These are phyloP conservation scores for Conus ventricosus DNA, from an alignment of 1,140 invertebrate genomes.

Conservation along the genomic window DNA sequence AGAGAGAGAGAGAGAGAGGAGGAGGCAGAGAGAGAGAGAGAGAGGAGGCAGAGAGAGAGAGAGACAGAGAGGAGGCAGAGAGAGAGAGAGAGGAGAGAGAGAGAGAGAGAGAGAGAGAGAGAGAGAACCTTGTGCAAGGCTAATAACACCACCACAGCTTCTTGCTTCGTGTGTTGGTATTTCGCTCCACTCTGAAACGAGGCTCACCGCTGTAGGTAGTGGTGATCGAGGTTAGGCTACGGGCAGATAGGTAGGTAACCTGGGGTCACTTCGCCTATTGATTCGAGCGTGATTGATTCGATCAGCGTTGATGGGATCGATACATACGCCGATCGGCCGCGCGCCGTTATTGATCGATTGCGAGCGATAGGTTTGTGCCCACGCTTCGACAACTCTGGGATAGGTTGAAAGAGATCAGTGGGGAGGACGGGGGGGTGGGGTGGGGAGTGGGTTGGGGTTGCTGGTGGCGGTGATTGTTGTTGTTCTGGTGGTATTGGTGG, in stretches of 20 bases:
- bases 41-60: too few relatives aligned
- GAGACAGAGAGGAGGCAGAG: too few relatives aligned
- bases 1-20: too few relatives aligned
- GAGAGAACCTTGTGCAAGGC: too few relatives aligned
- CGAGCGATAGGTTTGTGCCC: constrained; percentile 11
- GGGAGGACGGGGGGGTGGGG: neutral
- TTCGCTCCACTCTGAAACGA: too few relatives aligned
- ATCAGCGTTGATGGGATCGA: constrained; percentile 22
- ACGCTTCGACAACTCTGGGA: neutral
- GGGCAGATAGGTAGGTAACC: neutral
- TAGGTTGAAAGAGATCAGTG: neutral
- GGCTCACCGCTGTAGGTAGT: too few relatives aligned
- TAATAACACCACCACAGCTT: too few relatives aligned
- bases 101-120: too few relatives aligned
- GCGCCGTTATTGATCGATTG: constrained; percentile 6
- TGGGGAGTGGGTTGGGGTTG: neutral
- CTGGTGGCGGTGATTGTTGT: neutral
- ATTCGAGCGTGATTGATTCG: constrained; percentile 24
- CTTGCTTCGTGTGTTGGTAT: too few relatives aligned
- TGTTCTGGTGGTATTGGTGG: neutral
- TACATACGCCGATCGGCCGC: neutral
- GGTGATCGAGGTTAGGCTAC: neutral
- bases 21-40: too few relatives aligned
- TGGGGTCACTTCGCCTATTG: neutral
- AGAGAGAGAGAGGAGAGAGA: too few relatives aligned